Percentiles rank a stretch among this genome's conserved stretches.
These are phyloP conservation scores for Paramisgurnus dabryanus DNA, from an alignment of 2,113 vertebrate species.

Conservation along the genomic window DNA sequence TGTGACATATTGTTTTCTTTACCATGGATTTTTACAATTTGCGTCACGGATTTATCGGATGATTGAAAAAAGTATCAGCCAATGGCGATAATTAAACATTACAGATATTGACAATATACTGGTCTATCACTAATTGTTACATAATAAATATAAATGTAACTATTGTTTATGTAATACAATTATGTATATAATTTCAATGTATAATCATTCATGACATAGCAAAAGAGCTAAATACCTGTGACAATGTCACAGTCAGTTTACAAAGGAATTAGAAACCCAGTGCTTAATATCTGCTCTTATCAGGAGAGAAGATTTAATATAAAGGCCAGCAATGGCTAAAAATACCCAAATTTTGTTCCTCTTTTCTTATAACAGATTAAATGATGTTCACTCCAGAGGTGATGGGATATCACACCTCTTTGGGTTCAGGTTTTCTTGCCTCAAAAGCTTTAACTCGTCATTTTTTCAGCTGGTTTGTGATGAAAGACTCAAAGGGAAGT, in stretches of 20 bases:
- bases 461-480: slow-evolving; percentile 41
- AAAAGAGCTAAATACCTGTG: no score
- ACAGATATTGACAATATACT: no score
- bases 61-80: no score
- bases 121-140: no score
- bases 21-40: no score
- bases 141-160: neutral
- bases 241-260: neutral
- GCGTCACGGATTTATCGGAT: no score
- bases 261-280: slow-evolving; percentile 4
- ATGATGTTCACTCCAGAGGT: slow-evolving; percentile 22
- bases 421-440: neutral
- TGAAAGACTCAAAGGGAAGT: slow-evolving; percentile 38
- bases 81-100: no score
- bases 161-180: neutral
- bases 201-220: neutral
- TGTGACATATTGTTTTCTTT: no score
- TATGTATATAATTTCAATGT: neutral
- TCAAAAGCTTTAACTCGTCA: slow-evolving; percentile 24
- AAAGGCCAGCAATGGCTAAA: slow-evolving; percentile 6
- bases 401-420: neutral
- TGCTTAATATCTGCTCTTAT: neutral
- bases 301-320: neutral
- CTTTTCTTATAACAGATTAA: slow-evolving; percentile 12
- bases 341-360: neutral